Evolutionary conservation across 2,888 invertebrate genomes (phyloP), one percentile per base, ranked within the genome.

Genomic region (Pollenia angustigena): DNA sequence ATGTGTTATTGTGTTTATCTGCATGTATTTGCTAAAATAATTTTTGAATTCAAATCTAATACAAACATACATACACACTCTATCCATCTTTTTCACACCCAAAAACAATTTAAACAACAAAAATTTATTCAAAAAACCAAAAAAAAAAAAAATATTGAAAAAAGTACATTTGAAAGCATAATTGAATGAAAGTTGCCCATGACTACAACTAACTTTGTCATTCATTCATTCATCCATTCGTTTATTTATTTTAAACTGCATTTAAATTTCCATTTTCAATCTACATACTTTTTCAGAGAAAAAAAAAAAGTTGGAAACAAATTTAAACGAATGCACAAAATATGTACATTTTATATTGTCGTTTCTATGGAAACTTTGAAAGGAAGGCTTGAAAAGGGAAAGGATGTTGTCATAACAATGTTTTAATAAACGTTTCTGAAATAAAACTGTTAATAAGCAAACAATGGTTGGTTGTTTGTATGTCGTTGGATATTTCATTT

Each of bases 161-260:
- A 16, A 54, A 11, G 2, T 68, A 54, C 12, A 23, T 44, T 66
- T 64, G 10, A 32, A 64, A 54, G 48, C 16, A 56, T 76, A 52
- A 78, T 56, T 52, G 66, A 72, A 72, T 58, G 32, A 48, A 46
- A 58, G 56, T 68, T 78, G 16, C 32, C 54, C 66, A 58, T 58
- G 32, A 14, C 58, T 32, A 58, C 14, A 58, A 58, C 40, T 40
- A 56, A 56, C 32, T 32, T 32, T 32, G 32, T 8, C 23, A 23
- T 56, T 23, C 18, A 4, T 12, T 11, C 56, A 4, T 10, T 10
- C 32, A 32, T 32, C 23, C 6, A 52, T 56, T 68, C 56, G 9
- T 48, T 56, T 32, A 32, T 78, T 44, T 32, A 58, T 46, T 32
- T 32, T 46, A 54, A 76, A 76, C 64, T 66, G 44, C 23, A 16